These are phyloP conservation scores for Papilio glaucus DNA, from an alignment of 1,140 invertebrate species.

Conservation along the genomic window DNA sequence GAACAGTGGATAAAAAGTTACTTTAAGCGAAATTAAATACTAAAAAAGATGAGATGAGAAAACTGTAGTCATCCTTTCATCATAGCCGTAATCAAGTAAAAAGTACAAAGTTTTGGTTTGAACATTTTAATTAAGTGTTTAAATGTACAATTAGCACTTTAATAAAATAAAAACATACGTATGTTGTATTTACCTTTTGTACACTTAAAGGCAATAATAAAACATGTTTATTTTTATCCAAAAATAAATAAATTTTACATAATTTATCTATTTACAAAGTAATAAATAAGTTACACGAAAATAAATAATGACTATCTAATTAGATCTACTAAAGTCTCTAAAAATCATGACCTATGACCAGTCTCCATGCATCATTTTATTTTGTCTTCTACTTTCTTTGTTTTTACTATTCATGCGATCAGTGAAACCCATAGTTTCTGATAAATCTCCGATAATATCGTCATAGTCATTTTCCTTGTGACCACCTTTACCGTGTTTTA, in stretches of 20 bases:
- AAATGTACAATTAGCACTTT: not conserved
- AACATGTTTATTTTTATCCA: not conserved
- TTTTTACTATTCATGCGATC: conserved; percentile 58
- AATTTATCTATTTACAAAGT: conserved; percentile 73
- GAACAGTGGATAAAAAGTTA: not conserved
- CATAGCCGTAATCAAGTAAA: not conserved
- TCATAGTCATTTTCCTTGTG: conserved; percentile 62
- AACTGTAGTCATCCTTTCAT: not conserved
- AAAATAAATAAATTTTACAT: conserved; percentile 56
- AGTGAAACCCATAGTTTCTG: conserved; percentile 60
- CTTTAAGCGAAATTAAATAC: not conserved
- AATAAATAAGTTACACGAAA: conserved; percentile 62
- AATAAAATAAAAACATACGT: not conserved
- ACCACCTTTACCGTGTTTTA: conserved; percentile 55
- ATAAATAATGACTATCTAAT: conserved; percentile 68
- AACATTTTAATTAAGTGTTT: not conserved
- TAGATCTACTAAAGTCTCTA: conserved; percentile 54
- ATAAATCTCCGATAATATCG: conserved; percentile 62
- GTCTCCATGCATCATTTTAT: conserved; percentile 81
- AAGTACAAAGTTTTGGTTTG: not conserved
- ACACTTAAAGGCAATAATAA: not conserved
- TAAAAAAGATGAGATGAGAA: not conserved
- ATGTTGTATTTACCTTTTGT: not conserved
- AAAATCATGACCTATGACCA: conserved; percentile 61
- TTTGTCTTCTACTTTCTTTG: conserved; percentile 76